Percentiles rank a stretch among this genome's conserved stretches.
These are phyloP conservation scores for Lytechinus pictus DNA, from an alignment of 35 echinoderm and acorn worm species.

Conservation along the genomic window DNA sequence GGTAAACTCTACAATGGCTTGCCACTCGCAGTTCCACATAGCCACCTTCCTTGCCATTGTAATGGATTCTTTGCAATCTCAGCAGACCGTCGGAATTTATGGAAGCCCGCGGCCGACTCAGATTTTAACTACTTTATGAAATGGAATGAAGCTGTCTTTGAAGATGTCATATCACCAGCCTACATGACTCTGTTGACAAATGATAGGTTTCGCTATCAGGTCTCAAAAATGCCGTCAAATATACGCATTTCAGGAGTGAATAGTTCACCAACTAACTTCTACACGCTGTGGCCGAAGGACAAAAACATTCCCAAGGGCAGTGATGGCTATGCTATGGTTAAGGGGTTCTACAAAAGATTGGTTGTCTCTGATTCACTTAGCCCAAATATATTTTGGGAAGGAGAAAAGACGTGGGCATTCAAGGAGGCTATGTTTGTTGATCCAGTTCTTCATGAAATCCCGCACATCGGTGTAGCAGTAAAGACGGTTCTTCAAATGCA, in stretches of 20 bases:
- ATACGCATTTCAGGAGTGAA: background rate
- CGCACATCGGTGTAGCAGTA: background rate
- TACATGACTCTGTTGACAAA: constrained; percentile 57
- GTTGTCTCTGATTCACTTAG: background rate
- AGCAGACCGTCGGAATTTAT: constrained; percentile 57
- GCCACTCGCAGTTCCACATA: constrained; percentile 27
- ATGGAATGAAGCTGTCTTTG: constrained; percentile 63
- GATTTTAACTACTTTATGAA: constrained; percentile 16
- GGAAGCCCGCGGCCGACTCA: constrained; percentile 35
- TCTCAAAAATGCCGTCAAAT: background rate
- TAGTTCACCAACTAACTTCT: constrained; percentile 28
- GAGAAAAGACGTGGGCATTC: background rate
- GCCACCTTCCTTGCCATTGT: constrained; percentile 63
- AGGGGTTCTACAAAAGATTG: constrained; percentile 54
- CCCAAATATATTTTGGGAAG: background rate
- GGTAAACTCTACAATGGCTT: constrained; percentile 36
- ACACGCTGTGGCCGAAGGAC: constrained; percentile 59
- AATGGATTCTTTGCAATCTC: constrained; percentile 67
- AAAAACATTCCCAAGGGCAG: background rate
- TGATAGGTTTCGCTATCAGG: background rate
- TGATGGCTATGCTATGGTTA: constrained; percentile 44
- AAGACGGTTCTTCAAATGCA: background rate
- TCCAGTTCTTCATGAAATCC: background rate
- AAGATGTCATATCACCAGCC: constrained; percentile 56
- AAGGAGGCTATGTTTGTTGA: background rate